phyloP scores from a whole-genome alignment of 1,140 invertebrate genomes.

The Chrysopa pallens region DNA sequence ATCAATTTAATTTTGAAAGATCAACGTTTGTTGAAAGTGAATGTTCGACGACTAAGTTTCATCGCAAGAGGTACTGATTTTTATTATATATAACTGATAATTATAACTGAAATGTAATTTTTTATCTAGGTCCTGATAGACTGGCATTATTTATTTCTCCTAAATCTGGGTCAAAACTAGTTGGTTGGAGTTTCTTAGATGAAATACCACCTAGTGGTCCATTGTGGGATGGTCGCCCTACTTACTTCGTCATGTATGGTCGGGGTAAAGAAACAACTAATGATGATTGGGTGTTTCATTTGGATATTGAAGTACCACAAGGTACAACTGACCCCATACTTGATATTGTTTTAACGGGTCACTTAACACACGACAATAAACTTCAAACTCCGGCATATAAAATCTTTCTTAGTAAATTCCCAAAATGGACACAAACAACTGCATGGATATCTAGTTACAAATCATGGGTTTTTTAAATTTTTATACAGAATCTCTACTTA shows the following conservation, averaged over 20 bases:
- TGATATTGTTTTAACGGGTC: slow-evolving; percentile 13
- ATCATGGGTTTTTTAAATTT: slow-evolving; percentile 14
- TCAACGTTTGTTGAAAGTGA: slow-evolving; percentile 1
- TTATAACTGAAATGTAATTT: slow-evolving; percentile 2
- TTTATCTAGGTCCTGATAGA: slow-evolving; percentile 13
- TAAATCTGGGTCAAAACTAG: slow-evolving; percentile 10
- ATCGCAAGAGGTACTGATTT: slow-evolving; percentile 9
- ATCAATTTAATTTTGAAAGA: slow-evolving; percentile 10
- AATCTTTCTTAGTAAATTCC: slow-evolving; percentile 16
- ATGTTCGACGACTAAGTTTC: slow-evolving; percentile 10
- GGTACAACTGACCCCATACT: slow-evolving; percentile 7
- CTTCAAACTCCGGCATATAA: slow-evolving; percentile 13
- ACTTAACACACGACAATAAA: slow-evolving; percentile 13
- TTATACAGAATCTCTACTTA: background rate
- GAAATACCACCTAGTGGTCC: slow-evolving; percentile 5
- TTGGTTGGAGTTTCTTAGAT: slow-evolving; percentile 13
- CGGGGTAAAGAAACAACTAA: slow-evolving; percentile 9
- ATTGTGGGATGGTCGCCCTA: slow-evolving; percentile 10
- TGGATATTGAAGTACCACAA: slow-evolving; percentile 13
- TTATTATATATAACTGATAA: background rate
- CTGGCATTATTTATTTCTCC: slow-evolving; percentile 15
- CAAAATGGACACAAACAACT: slow-evolving; percentile 17
- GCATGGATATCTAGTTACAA: slow-evolving; percentile 15
- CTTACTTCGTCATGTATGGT: slow-evolving; percentile 15
- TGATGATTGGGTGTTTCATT: slow-evolving; percentile 9